phyloP scores from a whole-genome alignment of 1,140 invertebrate species.

The Zaprionus nigranus region DNA sequence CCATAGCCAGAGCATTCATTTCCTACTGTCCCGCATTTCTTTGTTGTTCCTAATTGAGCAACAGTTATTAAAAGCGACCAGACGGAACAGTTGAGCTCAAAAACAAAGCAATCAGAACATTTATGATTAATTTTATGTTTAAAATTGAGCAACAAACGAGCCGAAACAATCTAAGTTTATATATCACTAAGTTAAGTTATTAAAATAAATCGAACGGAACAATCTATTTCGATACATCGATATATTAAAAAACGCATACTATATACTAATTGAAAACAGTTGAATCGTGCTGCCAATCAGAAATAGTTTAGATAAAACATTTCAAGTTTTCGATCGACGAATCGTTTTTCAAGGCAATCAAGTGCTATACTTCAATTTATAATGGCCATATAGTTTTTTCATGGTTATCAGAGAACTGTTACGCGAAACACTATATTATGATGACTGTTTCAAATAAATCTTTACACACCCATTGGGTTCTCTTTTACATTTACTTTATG shows the following conservation, averaged over 20 bases:
- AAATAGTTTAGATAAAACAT: not conserved
- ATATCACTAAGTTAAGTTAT: not conserved
- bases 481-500: not conserved
- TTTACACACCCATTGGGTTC: not conserved
- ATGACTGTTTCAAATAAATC: not conserved
- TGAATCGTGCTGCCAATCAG: not conserved
- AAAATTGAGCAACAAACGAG: not conserved
- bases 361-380: not conserved
- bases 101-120: not conserved
- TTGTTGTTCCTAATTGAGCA: not conserved
- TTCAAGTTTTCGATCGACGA: not conserved
- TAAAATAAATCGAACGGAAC: not conserved
- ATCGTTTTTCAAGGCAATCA: not conserved
- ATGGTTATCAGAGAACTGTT: not conserved
- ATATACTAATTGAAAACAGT: slow-evolving; percentile 2
- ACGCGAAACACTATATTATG: not conserved
- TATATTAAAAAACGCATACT: not conserved
- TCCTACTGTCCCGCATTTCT: not conserved
- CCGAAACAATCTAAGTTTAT: not conserved
- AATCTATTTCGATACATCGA: not conserved
- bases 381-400: not conserved
- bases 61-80: not conserved
- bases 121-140: not conserved
- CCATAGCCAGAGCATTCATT: not conserved
- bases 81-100: not conserved